These are phyloP conservation scores for Sisor rabdophorus DNA, from an alignment of 2,113 vertebrate genomes.

Conservation along the genomic window DNA sequence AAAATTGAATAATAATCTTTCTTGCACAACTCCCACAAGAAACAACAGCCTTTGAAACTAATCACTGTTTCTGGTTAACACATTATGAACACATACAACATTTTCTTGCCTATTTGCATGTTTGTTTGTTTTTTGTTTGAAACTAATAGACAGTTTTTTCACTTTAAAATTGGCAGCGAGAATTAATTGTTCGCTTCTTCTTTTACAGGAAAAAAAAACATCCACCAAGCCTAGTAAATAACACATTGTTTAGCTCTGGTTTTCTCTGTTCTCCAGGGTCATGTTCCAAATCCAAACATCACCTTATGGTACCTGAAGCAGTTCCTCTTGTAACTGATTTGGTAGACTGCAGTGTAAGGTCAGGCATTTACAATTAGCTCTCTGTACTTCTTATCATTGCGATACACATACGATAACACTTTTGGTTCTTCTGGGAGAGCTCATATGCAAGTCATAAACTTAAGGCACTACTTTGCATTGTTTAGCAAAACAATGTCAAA, in stretches of 20 bases:
- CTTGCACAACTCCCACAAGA: constrained; percentile 12
- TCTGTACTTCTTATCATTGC: not conserved
- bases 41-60: constrained; percentile 18
- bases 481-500: constrained; percentile 59
- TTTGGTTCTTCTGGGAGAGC: not conserved
- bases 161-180: constrained; percentile 26
- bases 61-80: constrained; percentile 35
- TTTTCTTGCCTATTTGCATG: constrained; percentile 21
- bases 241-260: not conserved
- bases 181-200: constrained; percentile 2
- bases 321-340: not conserved
- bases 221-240: not conserved
- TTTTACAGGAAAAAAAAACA: constrained; percentile 16
- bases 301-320: not conserved
- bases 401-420: constrained; percentile 10
- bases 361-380: not conserved
- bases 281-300: constrained; percentile 7
- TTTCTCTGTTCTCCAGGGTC: constrained; percentile 25
- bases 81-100: constrained; percentile 38
- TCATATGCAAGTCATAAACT: constrained; percentile 19
- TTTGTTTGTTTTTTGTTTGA: constrained; percentile 34
- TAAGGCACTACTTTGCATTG: constrained; percentile 43
- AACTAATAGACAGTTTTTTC: constrained; percentile 30
- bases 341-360: constrained; percentile 12
- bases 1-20: constrained; percentile 30